Evolutionary conservation across 2,797 vertebrate species (phyloP).

Genomic region (Scolopax rusticola): DNA sequence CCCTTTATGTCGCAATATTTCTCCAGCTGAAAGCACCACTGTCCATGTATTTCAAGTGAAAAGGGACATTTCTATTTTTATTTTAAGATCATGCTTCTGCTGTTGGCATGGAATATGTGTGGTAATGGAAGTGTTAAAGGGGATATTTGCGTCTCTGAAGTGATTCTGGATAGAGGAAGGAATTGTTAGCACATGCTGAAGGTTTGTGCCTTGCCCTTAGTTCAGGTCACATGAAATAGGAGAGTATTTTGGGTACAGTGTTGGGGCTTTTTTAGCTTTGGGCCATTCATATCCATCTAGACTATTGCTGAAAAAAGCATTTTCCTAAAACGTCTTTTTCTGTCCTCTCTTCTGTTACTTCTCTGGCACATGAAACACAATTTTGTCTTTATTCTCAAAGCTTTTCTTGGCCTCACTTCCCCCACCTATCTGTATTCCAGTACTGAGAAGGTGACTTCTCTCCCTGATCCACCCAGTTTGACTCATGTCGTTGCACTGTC

Average conservation of each 20-base stretch:
- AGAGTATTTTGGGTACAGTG: not conserved
- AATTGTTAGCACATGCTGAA: not conserved
- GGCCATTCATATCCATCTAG: not conserved
- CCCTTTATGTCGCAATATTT: constrained; percentile 33
- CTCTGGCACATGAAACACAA: not conserved
- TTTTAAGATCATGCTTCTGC: constrained; percentile 54
- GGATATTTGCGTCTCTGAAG: not conserved
- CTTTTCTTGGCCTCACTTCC: not conserved
- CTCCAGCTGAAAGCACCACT: constrained; percentile 56
- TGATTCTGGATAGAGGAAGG: constrained; percentile 13
- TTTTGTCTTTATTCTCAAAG: not conserved
- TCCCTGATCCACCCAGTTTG: not conserved
- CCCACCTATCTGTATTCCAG: not conserved
- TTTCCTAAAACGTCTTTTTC: not conserved
- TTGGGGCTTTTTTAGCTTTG: not conserved
- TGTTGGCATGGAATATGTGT: constrained; percentile 46
- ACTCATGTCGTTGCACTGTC: not conserved
- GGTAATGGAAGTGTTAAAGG: constrained; percentile 32
- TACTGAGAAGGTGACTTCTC: not conserved
- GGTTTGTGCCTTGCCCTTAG: not conserved
- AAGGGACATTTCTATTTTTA: constrained; percentile 41
- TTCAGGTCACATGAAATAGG: not conserved
- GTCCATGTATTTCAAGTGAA: constrained; percentile 30
- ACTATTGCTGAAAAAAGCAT: not conserved
- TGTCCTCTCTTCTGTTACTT: not conserved